Evolutionary conservation across 1,140 invertebrate species (phyloP), one percentile per base, ranked within the genome.

Genomic region (Pachyrhynchus sulphureomaculatus): DNA sequence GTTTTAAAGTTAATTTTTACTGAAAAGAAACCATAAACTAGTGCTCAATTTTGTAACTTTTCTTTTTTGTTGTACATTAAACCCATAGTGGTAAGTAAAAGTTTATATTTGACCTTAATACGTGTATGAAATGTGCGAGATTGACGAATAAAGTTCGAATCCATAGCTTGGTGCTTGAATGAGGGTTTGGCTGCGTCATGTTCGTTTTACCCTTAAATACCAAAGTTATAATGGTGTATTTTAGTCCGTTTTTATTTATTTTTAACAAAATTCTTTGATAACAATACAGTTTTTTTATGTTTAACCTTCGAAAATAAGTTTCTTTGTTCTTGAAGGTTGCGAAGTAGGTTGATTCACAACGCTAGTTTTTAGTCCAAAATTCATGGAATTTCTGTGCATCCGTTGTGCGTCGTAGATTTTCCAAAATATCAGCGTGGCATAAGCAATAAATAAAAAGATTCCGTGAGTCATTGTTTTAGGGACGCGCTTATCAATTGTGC

Each of bases 61-160:
- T 37, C 29, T 45, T 41, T 9, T 47, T 61, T 18, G 29, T 53
- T 18, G 29, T 53, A 18, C 44, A 39, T 36, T 21, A 18, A 33
- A 61, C 15, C n/a, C 34, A 15, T 44, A 61, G 58, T 61, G 48
- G 58, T 61, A 61, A 61, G 58, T 53, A 26, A 13, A 45, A 26
- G 8, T 26, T n/a, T n/a, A n/a, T n/a, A n/a, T n/a, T n/a, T 26
- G 24, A 8, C 3, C 24, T 8, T 26, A 26, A 4, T 26, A 26
- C 8, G 24, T 26, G 24, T 10, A 10, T 8, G 13, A 60, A 53
- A 53, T 33, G 24, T 13, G 18, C 12, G 15, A 12, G 12, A n/a
- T 26, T 32, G 13, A 5, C 44, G 21, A 29, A 39, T 32, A 24
- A 24, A 20, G 15, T 45, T 51, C 23, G 5, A 48, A 26, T 32